phyloP scores from a whole-genome alignment of 2,113 vertebrate genomes.

The Nerophis lumbriciformis region DNA sequence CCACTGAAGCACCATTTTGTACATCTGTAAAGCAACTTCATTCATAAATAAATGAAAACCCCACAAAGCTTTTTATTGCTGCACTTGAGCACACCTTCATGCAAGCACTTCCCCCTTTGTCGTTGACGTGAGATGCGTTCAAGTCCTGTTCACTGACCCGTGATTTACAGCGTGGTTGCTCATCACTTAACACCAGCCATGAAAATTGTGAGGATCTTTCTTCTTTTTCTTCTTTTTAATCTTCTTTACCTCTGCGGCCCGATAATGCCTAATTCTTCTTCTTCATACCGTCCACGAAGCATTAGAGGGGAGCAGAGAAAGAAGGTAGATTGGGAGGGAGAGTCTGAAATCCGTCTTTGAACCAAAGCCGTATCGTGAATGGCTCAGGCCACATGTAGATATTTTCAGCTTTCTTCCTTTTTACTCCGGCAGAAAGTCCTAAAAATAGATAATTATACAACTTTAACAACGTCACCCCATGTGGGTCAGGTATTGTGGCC shows the following conservation, averaged over 20 bases:
- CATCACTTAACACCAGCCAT: slow-evolving; percentile 33
- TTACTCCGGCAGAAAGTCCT: too few species aligned
- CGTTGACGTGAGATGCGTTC: slow-evolving; percentile 7
- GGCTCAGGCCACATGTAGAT: slow-evolving; percentile 39
- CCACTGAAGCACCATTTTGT: slow-evolving; percentile 6
- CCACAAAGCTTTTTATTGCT: slow-evolving; percentile 40
- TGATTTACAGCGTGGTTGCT: slow-evolving; percentile 23
- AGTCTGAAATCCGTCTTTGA: slow-evolving; percentile 52
- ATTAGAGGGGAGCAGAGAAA: slow-evolving; percentile 13
- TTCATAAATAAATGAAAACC: slow-evolving; percentile 51
- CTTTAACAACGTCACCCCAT: too few species aligned
- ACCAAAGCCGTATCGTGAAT: slow-evolving; percentile 55
- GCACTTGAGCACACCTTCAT: background rate
- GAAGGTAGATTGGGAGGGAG: slow-evolving; percentile 3
- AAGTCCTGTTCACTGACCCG: slow-evolving; percentile 30
- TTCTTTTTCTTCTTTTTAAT: slow-evolving; percentile 47
- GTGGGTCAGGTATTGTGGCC: too few species aligned
- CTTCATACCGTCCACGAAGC: slow-evolving; percentile 49
- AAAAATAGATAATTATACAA: too few species aligned
- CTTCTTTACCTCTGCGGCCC: slow-evolving; percentile 55
- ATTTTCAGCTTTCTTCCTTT: slow-evolving; percentile 11
- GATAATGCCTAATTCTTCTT: slow-evolving; percentile 60
- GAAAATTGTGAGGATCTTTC: slow-evolving; percentile 46
- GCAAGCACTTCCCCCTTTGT: background rate
- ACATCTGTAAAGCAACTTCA: slow-evolving; percentile 30